These are phyloP conservation scores for Girardinus metallicus DNA, from an alignment of 2,797 vertebrate genomes.

Conservation along the genomic window DNA sequence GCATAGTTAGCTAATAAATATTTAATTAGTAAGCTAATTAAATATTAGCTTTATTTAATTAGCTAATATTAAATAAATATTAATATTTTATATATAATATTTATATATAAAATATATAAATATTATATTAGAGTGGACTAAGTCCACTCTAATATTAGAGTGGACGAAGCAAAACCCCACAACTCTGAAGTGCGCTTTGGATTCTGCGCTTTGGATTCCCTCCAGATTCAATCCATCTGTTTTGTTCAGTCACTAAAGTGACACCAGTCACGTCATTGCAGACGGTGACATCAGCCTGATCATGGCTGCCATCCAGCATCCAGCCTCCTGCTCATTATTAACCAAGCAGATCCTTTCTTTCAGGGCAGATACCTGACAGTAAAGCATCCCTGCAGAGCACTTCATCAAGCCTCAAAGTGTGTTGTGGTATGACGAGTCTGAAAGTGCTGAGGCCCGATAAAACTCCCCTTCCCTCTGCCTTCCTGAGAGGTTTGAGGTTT, in stretches of 20 bases:
- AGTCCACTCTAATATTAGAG: too few species aligned
- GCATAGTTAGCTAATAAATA: too few species aligned
- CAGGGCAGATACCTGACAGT: slow-evolving; percentile 10
- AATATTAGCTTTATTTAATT: too few species aligned
- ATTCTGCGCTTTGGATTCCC: slow-evolving; percentile 51
- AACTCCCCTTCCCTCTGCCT: slow-evolving; percentile 3
- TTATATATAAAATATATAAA: too few species aligned
- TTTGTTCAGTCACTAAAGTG: slow-evolving; percentile 73
- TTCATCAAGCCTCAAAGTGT: slow-evolving; percentile 58
- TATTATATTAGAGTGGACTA: too few species aligned
- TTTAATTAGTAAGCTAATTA: too few species aligned
- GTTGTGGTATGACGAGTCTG: slow-evolving; percentile 20
- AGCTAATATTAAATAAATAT: too few species aligned
- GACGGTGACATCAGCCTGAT: slow-evolving; percentile 72
- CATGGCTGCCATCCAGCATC: slow-evolving; percentile 26
- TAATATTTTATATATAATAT: too few species aligned
- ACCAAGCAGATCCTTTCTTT: slow-evolving; percentile 45
- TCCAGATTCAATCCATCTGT: slow-evolving; percentile 78
- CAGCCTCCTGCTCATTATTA: slow-evolving; percentile 60
- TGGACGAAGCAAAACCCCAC: slow-evolving; percentile 57
- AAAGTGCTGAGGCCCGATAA: slow-evolving; percentile 23
- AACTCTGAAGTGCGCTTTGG: slow-evolving; percentile 50
- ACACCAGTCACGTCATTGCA: slow-evolving; percentile 65
- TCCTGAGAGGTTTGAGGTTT: slow-evolving; percentile 41
- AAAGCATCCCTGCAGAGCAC: slow-evolving; percentile 51